These are phyloP conservation scores for Aythya fuligula DNA, from an alignment of 2,797 vertebrate species.

Conservation along the genomic window DNA sequence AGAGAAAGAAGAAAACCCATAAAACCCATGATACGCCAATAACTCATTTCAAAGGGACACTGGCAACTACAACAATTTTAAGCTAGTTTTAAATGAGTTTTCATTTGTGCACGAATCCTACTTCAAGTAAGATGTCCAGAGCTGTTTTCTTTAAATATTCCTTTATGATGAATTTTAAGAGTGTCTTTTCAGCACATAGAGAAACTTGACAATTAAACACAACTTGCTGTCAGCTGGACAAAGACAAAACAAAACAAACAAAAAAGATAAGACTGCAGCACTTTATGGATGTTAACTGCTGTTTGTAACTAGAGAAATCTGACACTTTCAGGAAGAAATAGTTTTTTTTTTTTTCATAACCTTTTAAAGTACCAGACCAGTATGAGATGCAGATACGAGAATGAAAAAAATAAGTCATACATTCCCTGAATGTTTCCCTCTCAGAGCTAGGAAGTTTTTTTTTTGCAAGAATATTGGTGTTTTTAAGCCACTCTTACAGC, in stretches of 20 bases:
- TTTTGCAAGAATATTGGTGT: neutral
- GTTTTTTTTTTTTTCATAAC: neutral
- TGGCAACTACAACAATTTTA: neutral
- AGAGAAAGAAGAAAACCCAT: neutral
- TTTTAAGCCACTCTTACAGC: neutral
- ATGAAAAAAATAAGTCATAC: neutral
- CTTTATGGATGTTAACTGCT: neutral
- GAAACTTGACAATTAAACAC: neutral
- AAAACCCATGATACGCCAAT: fast-evolving
- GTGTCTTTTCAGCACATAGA: neutral
- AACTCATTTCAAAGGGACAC: neutral
- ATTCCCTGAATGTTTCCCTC: neutral
- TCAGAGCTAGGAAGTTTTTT: neutral
- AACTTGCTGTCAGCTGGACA: neutral
- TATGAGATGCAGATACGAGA: neutral
- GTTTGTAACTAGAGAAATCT: neutral
- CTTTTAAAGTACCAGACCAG: neutral
- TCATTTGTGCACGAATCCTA: neutral
- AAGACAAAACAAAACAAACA: neutral
- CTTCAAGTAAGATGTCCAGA: neutral
- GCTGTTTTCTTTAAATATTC: neutral
- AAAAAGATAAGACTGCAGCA: neutral
- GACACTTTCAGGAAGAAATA: neutral
- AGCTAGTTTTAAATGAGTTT: neutral
- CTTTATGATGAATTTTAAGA: neutral